A percentile compares a stretch with the other conserved stretches of the same genome.
phyloP scores from a whole-genome alignment of 37 sponge, comb jelly and placozoan species.

The Amphimedon queenslandica region DNA sequence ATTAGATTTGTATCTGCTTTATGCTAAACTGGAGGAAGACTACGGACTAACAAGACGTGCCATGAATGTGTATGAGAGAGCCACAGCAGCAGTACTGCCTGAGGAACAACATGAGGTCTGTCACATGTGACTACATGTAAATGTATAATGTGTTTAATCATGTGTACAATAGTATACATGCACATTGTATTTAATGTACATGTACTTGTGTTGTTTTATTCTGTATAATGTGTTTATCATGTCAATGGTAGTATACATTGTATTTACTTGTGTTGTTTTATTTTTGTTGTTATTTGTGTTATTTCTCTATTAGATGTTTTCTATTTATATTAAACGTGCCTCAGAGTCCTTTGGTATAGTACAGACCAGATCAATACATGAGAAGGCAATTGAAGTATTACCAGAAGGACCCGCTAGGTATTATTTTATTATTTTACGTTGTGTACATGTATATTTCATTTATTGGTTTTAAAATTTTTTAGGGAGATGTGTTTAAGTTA shows the following conservation, averaged over 20 bases:
- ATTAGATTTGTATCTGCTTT: slow-evolving; percentile 90
- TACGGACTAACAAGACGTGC: slow-evolving; percentile 94
- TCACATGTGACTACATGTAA: not conserved
- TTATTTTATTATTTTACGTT: not conserved
- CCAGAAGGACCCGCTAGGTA: slow-evolving; percentile 83
- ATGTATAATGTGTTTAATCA: not conserved
- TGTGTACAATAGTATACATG: not conserved
- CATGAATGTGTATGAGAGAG: slow-evolving; percentile 96
- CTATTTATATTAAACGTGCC: slow-evolving; percentile 91
- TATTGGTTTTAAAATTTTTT: slow-evolving; percentile 4
- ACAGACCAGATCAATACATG: slow-evolving; percentile 97
- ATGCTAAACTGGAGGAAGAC: slow-evolving; percentile 96
- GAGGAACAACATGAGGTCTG: slow-evolving; percentile 85
- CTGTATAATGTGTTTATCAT: not conserved
- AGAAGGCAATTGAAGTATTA: slow-evolving; percentile 89
- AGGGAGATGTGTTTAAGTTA: slow-evolving; percentile 88
- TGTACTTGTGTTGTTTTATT: not conserved
- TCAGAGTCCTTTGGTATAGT: slow-evolving; percentile 87
- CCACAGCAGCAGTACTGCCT: slow-evolving; percentile 79
- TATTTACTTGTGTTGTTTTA: not conserved
- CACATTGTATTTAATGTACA: no score
- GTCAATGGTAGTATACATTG: no score
- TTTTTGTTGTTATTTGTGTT: not conserved
- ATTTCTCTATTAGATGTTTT: slow-evolving; percentile 74
- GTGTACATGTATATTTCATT: not conserved